phyloP scores from a whole-genome alignment of 2,888 invertebrate genomes.

The Machimus atricapillus region DNA sequence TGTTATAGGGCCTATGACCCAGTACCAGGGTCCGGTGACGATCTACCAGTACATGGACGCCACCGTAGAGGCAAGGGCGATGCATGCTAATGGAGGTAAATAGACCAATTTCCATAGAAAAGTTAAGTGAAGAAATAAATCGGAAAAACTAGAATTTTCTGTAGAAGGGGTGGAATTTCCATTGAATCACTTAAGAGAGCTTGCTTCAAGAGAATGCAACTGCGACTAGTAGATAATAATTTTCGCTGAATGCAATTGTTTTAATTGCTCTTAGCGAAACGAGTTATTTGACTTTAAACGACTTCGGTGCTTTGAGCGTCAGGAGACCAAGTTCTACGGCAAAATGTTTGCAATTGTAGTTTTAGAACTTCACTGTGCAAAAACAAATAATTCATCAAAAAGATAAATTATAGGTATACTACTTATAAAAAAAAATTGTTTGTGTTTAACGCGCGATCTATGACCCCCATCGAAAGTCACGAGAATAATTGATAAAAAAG shows the following conservation, averaged over 20 bases:
- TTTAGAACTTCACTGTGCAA: background rate
- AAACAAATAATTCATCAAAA: background rate
- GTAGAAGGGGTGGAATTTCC: background rate
- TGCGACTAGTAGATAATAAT: background rate
- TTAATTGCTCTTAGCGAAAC: slow-evolving; percentile 8
- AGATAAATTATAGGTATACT: background rate
- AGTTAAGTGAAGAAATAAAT: background rate
- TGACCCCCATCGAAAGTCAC: background rate
- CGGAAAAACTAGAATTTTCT: background rate
- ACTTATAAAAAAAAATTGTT: background rate
- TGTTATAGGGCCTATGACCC: slow-evolving; percentile 65
- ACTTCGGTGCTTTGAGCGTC: background rate
- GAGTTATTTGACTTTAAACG: background rate
- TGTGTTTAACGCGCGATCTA: background rate
- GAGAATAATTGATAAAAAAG: background rate
- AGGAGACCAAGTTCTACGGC: background rate
- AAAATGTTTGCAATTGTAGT: background rate
- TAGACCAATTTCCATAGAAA: slow-evolving; percentile 2
- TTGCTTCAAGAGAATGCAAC: background rate
- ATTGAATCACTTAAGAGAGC: background rate
- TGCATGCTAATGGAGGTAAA: slow-evolving; percentile 57
- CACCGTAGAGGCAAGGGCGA: slow-evolving; percentile 57
- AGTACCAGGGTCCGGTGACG: slow-evolving; percentile 65
- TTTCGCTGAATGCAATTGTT: background rate
- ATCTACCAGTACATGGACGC: slow-evolving; percentile 64